These are phyloP conservation scores for Pelecanus crispus DNA, from an alignment of 2,113 vertebrate genomes.

Conservation along the genomic window DNA sequence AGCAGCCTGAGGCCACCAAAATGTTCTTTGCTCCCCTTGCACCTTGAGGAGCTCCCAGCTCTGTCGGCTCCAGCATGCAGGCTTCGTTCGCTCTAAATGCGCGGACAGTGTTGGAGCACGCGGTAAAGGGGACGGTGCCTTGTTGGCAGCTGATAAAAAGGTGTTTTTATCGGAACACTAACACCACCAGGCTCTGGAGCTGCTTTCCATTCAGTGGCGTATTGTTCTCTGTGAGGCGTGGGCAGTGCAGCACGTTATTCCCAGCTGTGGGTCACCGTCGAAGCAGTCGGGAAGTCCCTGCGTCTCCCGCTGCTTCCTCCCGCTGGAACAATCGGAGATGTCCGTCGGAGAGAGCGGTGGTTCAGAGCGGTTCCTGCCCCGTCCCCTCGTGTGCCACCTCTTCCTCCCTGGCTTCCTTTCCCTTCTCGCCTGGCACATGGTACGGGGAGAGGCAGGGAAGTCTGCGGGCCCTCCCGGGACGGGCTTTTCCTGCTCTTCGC, in stretches of 20 bases:
- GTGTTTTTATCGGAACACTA: neutral
- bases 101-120: accelerated
- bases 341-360: neutral
- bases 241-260: neutral
- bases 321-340: neutral
- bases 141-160: neutral
- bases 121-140: neutral
- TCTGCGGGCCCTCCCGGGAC: neutral
- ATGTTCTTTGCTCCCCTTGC: neutral
- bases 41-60: accelerated
- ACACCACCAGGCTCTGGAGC: neutral
- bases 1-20: neutral
- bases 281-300: neutral
- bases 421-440: neutral
- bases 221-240: neutral
- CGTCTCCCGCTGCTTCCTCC: neutral
- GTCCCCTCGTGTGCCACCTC: neutral
- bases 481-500: conserved; percentile 41
- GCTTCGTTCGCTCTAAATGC: accelerated
- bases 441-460: neutral
- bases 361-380: neutral
- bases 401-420: neutral
- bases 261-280: neutral
- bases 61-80: neutral
- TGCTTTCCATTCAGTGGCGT: accelerated